Conservation (phyloP, 92 coral and sea anemone genomes). For the Palythoa grandis region DNA sequence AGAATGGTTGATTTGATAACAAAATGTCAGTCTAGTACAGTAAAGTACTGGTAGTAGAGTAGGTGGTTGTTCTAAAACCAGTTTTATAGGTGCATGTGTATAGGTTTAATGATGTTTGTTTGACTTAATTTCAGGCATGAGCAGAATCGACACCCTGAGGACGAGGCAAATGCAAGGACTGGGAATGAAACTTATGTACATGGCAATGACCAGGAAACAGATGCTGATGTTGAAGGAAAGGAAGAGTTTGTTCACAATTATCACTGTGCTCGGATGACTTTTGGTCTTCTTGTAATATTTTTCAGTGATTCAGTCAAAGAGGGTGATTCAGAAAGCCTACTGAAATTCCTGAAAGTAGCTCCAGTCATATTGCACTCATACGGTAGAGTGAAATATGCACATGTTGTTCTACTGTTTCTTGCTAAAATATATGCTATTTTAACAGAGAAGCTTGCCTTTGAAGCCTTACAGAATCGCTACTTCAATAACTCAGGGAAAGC, state of each 20-base stretch:
- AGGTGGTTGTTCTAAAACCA: no score
- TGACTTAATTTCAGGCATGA: no score
- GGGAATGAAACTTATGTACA: not conserved
- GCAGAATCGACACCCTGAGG: no score
- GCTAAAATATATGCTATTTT: constrained; percentile 55
- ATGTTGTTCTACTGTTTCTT: constrained; percentile 48
- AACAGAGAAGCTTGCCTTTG: constrained; percentile 48
- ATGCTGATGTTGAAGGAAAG: not conserved
- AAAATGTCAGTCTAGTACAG: no score
- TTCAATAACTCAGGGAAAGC: no score
- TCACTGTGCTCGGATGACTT: constrained; percentile 42
- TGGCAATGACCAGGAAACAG: not conserved
- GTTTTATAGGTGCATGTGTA: no score
- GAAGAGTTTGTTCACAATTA: constrained; percentile 24
- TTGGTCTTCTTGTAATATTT: constrained; percentile 40
- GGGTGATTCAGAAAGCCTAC: constrained; percentile 53
- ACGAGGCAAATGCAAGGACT: not conserved
- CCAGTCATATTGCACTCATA: constrained; percentile 38
- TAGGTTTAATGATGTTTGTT: no score
- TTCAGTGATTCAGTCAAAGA: constrained; percentile 49
- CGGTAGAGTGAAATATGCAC: constrained; percentile 51
- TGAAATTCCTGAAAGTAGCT: constrained; percentile 45
- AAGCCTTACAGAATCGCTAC: constrained; percentile 47
- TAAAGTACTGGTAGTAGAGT: no score
- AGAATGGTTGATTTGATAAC: no score